A percentile compares a stretch with the other conserved stretches of the same genome.
These are phyloP conservation scores for Antrozous pallidus DNA, from an alignment of 2,797 vertebrate genomes.

Conservation along the genomic window DNA sequence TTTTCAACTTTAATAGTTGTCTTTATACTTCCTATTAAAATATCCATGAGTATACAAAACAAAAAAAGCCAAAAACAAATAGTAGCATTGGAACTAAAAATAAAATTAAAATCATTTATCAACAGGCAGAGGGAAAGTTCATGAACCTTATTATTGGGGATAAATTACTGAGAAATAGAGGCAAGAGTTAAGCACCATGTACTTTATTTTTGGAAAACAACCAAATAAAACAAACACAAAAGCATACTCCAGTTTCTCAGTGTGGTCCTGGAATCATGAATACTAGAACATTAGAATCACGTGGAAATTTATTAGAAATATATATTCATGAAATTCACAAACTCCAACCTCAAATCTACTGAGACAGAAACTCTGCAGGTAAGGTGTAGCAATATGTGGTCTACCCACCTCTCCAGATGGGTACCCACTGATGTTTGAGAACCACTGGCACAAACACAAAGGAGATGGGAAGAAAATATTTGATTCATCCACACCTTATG, in stretches of 20 bases:
- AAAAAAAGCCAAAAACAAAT: neutral
- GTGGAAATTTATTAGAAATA: neutral
- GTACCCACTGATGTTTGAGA: neutral
- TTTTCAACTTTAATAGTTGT: neutral
- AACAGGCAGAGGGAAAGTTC: neutral
- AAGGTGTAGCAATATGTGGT: neutral
- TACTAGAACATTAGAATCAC: neutral
- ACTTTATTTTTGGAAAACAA: neutral
- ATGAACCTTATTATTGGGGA: neutral
- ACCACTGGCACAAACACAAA: neutral
- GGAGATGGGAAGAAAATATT: neutral
- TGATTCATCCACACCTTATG: neutral
- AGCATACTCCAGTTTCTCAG: neutral
- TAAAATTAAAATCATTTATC: conserved; percentile 4
- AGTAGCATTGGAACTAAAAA: neutral
- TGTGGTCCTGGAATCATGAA: neutral
- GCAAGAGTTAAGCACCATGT: neutral
- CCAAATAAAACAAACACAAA: neutral
- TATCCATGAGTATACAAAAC: neutral
- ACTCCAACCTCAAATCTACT: neutral
- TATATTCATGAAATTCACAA: neutral
- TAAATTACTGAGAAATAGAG: neutral
- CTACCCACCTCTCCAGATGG: neutral
- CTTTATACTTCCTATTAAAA: neutral
- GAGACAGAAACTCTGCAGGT: neutral